Conservation (phyloP, 1,140 invertebrate genomes). For the Hirudo medicinalis region DNA sequence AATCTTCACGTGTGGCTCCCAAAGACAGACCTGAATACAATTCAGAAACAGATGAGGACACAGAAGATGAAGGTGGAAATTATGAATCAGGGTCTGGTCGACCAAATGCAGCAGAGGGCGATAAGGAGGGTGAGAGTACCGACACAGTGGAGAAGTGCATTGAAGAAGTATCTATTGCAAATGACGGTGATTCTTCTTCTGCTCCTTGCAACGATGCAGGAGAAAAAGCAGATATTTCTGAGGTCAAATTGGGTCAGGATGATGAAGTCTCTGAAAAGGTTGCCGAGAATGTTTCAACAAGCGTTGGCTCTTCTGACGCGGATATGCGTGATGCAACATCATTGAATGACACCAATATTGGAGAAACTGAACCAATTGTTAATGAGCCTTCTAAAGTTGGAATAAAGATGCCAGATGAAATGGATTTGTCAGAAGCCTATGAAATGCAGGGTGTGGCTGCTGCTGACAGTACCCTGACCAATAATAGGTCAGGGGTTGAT, state of each 20-base stretch:
- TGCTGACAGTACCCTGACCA: no score
- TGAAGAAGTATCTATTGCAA: not conserved
- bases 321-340: no score
- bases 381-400: no score
- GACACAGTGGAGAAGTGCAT: not conserved
- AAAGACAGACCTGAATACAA: not conserved
- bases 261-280: not conserved
- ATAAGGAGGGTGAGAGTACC: not conserved
- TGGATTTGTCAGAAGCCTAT: no score
- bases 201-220: not conserved
- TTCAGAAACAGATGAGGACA: not conserved
- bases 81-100: conserved; percentile 6
- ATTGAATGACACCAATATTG: no score
- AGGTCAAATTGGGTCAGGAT: not conserved
- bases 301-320: no score
- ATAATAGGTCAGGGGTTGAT: no score
- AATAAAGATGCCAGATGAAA: no score
- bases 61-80: conserved; percentile 8
- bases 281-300: not conserved
- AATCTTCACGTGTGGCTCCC: not conserved
- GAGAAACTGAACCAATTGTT: no score
- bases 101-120: conserved; percentile 7
- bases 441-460: no score
- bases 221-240: not conserved
- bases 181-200: not conserved